Percentiles rank a stretch among this genome's conserved stretches.
These are phyloP conservation scores for Gari tellinella DNA, from an alignment of 2,888 invertebrate genomes.

Conservation along the genomic window DNA sequence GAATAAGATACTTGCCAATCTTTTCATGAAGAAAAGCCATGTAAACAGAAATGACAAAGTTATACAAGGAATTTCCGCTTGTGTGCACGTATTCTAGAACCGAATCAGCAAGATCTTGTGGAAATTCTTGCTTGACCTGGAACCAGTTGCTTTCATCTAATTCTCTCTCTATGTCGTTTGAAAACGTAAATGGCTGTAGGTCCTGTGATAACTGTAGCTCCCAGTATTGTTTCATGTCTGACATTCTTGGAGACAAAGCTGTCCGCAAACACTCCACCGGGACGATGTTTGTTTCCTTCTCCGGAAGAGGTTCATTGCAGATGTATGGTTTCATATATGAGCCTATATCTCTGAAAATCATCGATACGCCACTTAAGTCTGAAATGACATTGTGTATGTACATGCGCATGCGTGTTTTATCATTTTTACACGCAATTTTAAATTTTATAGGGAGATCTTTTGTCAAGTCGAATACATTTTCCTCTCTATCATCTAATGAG, in stretches of 20 bases:
- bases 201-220: slow-evolving; percentile 25
- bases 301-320: slow-evolving; percentile 34
- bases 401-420: slow-evolving; percentile 28
- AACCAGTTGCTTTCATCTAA: slow-evolving; percentile 26
- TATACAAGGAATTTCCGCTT: slow-evolving; percentile 23
- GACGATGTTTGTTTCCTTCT: slow-evolving; percentile 24
- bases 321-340: slow-evolving; percentile 25
- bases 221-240: slow-evolving; percentile 32
- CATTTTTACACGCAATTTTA: slow-evolving; percentile 33
- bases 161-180: slow-evolving; percentile 3
- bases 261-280: slow-evolving; percentile 22
- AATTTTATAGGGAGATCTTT: slow-evolving; percentile 37
- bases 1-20: slow-evolving; percentile 16
- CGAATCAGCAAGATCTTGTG: slow-evolving; percentile 7
- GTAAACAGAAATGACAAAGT: slow-evolving; percentile 37
- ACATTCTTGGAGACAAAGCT: slow-evolving; percentile 28
- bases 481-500: slow-evolving; percentile 18
- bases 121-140: slow-evolving; percentile 16
- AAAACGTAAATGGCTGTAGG: slow-evolving; percentile 29
- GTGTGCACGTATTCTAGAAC: slow-evolving; percentile 17
- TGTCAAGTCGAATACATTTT: slow-evolving; percentile 27
- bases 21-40: slow-evolving; percentile 12
- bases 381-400: slow-evolving; percentile 28
- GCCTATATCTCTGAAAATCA: slow-evolving; percentile 39
- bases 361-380: slow-evolving; percentile 29